A percentile compares a stretch with the other conserved stretches of the same genome.
Conservation (phyloP, 2,888 invertebrate species). For the Hirtodrosophila duncani region DNA sequence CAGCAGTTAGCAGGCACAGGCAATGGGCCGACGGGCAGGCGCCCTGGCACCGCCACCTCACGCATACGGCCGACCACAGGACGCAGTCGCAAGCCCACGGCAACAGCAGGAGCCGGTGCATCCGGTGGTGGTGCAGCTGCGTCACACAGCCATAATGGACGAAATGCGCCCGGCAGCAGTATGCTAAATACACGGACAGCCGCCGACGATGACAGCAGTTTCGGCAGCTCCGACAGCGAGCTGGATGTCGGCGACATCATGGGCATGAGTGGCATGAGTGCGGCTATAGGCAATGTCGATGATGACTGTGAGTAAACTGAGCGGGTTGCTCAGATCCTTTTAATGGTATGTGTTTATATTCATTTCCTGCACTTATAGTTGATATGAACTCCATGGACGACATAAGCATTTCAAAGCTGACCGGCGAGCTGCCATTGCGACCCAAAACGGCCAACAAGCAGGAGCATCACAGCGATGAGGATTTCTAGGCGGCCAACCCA, state of each 20-base stretch:
- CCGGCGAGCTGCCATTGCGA: constrained; percentile 72
- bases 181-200: constrained; percentile 45
- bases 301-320: constrained; percentile 55
- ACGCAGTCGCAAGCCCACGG: constrained; percentile 61
- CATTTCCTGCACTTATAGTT: constrained; percentile 66
- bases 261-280: constrained; percentile 50
- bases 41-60: constrained; percentile 64
- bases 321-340: too few species aligned
- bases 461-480: constrained; percentile 77
- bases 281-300: constrained; percentile 31
- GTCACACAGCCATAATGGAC: constrained; percentile 26
- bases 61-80: constrained; percentile 77
- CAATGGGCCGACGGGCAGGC: constrained; percentile 32
- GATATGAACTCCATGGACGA: constrained; percentile 77
- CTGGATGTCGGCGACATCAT: constrained; percentile 72
- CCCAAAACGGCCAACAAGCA: constrained; percentile 75
- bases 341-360: too few species aligned
- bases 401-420: constrained; percentile 76
- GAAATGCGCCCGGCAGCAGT: constrained; percentile 32
- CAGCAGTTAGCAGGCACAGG: constrained; percentile 32
- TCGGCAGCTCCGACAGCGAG: constrained; percentile 77
- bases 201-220: constrained; percentile 75
- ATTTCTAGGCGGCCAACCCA: constrained; percentile 72
- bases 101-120: constrained; percentile 1
- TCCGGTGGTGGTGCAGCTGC: constrained; percentile 5